Conservation (phyloP, 2,113 vertebrate genomes). For the Monarcha castaneiventris region DNA sequence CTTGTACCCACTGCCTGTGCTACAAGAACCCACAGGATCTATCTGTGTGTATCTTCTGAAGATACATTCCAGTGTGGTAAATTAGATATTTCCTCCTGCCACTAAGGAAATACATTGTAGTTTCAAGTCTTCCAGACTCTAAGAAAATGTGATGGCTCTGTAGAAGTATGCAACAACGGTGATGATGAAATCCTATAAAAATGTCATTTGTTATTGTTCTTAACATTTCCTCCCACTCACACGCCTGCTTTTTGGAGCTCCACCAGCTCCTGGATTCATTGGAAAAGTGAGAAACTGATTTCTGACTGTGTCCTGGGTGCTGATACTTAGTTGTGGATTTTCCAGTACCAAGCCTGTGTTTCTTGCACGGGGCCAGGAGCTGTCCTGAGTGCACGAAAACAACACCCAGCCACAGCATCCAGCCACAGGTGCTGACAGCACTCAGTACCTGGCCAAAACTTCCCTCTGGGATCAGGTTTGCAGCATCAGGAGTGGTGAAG, state of each 20-base stretch:
- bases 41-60: neutral
- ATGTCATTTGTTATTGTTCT: neutral
- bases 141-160: neutral
- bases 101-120: neutral
- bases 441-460: neutral
- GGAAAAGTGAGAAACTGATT: neutral
- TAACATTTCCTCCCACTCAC: rapidly evolving
- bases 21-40: neutral
- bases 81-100: neutral
- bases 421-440: neutral
- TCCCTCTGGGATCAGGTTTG: neutral
- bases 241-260: neutral
- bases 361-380: neutral
- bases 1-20: neutral
- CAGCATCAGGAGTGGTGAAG: neutral
- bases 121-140: neutral
- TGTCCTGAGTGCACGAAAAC: neutral
- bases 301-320: neutral
- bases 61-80: neutral
- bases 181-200: neutral
- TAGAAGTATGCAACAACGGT: neutral
- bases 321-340: neutral
- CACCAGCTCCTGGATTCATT: neutral
- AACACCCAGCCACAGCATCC: neutral
- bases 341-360: neutral